Evolutionary conservation across 2,113 vertebrate genomes (phyloP).

Genomic region (Grammomys dolichurus): DNA sequence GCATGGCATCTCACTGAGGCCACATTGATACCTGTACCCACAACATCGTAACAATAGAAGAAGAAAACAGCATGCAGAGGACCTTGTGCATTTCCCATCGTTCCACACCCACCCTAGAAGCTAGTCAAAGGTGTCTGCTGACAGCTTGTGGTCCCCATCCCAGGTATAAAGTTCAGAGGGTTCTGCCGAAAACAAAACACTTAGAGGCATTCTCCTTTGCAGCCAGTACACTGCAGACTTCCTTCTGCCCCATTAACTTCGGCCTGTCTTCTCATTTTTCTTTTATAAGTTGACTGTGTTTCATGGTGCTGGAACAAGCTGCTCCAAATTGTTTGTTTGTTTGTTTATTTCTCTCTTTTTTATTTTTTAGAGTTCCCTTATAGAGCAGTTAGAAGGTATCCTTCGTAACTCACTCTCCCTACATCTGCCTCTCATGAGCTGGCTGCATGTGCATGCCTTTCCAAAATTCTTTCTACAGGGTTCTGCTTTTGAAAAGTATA

Average conservation of each 20-base stretch:
- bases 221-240: neutral
- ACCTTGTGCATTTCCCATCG: neutral
- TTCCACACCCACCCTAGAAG: neutral
- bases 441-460: neutral
- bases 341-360: neutral
- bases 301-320: neutral
- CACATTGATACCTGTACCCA: neutral
- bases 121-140: neutral
- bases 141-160: neutral
- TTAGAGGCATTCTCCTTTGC: neutral
- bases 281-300: neutral
- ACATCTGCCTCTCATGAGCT: neutral
- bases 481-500: neutral
- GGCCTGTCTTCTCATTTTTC: neutral
- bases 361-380: neutral
- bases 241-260: neutral
- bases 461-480: neutral
- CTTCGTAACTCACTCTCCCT: neutral
- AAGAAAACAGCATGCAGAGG: neutral
- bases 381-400: neutral
- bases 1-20: neutral
- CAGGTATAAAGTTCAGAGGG: neutral
- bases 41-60: neutral
- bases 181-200: neutral
- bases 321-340: too few species aligned